A percentile compares a stretch with the other conserved stretches of the same genome.
Evolutionary conservation across 2,888 invertebrate genomes (phyloP).

Genomic region (Idaea biselata): DNA sequence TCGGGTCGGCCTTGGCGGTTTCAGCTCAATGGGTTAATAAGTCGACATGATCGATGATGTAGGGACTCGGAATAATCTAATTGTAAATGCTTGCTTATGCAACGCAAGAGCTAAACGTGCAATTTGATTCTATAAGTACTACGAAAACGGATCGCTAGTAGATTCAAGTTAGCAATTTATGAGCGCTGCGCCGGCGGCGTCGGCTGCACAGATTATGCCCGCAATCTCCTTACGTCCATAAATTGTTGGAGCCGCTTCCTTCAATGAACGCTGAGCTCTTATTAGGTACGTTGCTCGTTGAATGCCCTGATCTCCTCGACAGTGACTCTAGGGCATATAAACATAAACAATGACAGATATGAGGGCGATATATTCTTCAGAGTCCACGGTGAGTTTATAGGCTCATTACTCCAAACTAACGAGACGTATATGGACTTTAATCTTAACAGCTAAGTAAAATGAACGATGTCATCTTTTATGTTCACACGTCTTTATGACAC

Average conservation of each 20-base stretch:
- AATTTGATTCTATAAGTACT: slow-evolving; percentile 63
- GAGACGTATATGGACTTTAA: not conserved
- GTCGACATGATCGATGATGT: slow-evolving; percentile 45
- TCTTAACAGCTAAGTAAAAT: not conserved
- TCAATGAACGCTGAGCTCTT: slow-evolving; percentile 52
- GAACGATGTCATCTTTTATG: not conserved
- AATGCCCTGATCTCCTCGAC: slow-evolving; percentile 35
- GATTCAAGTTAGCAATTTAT: slow-evolving; percentile 64
- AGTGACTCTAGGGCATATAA: slow-evolving; percentile 47
- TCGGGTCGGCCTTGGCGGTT: slow-evolving; percentile 50
- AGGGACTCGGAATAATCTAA: slow-evolving; percentile 20
- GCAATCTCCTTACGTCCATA: slow-evolving; percentile 69
- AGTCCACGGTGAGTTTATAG: slow-evolving; percentile 20
- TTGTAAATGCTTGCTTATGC: slow-evolving; percentile 23
- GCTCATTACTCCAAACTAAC: slow-evolving; percentile 1
- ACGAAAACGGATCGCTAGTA: slow-evolving; percentile 49
- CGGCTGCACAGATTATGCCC: slow-evolving; percentile 52
- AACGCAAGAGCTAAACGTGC: slow-evolving; percentile 26
- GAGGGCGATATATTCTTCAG: slow-evolving; percentile 5
- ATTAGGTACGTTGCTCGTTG: slow-evolving; percentile 38
- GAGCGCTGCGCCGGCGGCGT: slow-evolving; percentile 42
- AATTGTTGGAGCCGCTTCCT: slow-evolving; percentile 58
- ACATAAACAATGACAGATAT: slow-evolving; percentile 47
- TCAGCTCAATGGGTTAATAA: slow-evolving; percentile 41
- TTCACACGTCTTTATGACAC: not conserved